phyloP scores from a whole-genome alignment of 2,888 invertebrate genomes.

The Pseudococcus longispinus region DNA sequence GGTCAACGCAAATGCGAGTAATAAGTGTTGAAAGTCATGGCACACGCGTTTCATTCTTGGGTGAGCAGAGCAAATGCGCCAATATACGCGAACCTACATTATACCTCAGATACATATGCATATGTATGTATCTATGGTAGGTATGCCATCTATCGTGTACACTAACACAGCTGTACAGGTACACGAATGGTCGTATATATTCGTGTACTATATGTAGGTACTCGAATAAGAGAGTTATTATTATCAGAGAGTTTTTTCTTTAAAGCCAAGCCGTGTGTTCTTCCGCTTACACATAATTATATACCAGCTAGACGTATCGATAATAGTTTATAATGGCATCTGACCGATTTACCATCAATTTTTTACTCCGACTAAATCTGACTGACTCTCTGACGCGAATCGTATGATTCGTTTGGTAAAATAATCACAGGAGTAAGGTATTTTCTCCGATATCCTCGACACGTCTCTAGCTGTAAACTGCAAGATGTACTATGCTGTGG shows the following conservation, averaged over 20 bases:
- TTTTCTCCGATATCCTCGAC: conserved; percentile 12
- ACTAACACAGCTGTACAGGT: neutral
- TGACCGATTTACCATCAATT: conserved; percentile 50
- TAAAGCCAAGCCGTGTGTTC: conserved; percentile 29
- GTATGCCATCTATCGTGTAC: neutral
- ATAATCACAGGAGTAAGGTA: neutral
- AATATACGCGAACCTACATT: neutral
- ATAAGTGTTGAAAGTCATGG: conserved; percentile 47
- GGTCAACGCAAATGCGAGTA: conserved; percentile 35
- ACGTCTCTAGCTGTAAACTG: neutral
- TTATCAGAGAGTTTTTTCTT: conserved; percentile 7
- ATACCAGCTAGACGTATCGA: conserved; percentile 33
- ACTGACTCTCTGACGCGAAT: neutral
- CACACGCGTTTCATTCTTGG: conserved; percentile 39
- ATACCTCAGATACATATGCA: neutral
- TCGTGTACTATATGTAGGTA: neutral
- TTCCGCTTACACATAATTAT: conserved; percentile 49
- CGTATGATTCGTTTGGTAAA: conserved; percentile 22
- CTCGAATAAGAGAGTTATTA: conserved; percentile 45
- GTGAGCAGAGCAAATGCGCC: conserved; percentile 37
- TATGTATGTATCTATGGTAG: neutral
- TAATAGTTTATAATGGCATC: conserved; percentile 50
- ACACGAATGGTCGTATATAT: neutral
- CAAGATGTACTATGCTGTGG: neutral
- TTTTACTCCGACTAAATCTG: conserved; percentile 17